Base-by-base conservation (phyloP, 2,113 vertebrate genomes). In the Corynorhinus townsendii region DNA sequence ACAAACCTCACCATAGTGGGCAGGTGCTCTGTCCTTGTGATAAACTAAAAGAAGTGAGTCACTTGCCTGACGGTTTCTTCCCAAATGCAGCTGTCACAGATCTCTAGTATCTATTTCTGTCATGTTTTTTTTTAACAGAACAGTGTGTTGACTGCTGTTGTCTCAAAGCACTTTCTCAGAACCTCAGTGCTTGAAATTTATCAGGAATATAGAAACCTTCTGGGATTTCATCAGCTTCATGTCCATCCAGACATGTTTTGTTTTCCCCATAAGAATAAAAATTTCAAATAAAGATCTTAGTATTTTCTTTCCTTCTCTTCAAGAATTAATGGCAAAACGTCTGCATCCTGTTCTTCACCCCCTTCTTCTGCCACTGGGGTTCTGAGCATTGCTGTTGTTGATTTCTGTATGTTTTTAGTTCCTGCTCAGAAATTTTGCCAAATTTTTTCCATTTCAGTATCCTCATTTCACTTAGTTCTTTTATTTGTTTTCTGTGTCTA, bases 201-300 rank as follows among this genome's bases (percentile, higher is more conserved):
- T 98, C 99, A 0, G 98, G 98, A 15, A 98, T 96, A 97, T 98
- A 98, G 91, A 98, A 83, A 83, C 97, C 97, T 40, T 40, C 38
- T 94, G 98, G 96, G 95, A 98, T 92, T 95, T 98, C 97, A 4
- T 98, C 97, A 0, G 97, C 96, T 0, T 95, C 97, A 22, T 98
- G 98, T 72, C 98, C 98, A 7, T 98, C 98, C 71, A 99, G 96
- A 40, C 91, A 99, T 99, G 95, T 99, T 99, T 90, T 99, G 99
- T 96, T 98, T 99, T 43, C 99, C 99, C 98, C 19, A 99, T 98
- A 20, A 99, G 96, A 20, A 99, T 97, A 47, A 99, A 95, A 86
- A 99, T 99, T 97, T 99, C 99, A 98, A 99, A 99, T 96, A 99
- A 97, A 30, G 99, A 99, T 84, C 99, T 99, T 14, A 99, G 96